These are phyloP conservation scores for Hyposmocoma kahamanoa DNA, from an alignment of 1,140 invertebrate species.

Conservation along the genomic window DNA sequence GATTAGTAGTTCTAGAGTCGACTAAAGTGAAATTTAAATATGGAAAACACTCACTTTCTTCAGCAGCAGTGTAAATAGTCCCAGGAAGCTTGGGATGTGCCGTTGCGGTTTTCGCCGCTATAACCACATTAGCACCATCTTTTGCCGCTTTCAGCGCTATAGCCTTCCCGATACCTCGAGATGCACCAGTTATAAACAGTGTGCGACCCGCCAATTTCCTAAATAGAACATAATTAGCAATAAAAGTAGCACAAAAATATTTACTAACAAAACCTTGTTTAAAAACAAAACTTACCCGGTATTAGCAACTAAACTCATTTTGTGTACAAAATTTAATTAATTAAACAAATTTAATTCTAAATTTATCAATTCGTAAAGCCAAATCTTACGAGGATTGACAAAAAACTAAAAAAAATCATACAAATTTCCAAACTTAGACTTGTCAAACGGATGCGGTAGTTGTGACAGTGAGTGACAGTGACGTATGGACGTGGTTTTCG, in stretches of 20 bases:
- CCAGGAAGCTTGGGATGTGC: slow-evolving; percentile 98
- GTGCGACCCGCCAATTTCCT: slow-evolving; percentile 94
- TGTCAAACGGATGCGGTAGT: background rate
- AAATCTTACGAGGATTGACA: background rate
- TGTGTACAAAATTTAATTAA: slow-evolving; percentile 6
- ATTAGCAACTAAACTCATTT: slow-evolving; percentile 66
- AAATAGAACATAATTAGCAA: slow-evolving; percentile 5
- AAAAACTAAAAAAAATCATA: background rate
- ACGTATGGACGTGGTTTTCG: background rate
- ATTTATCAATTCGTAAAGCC: slow-evolving; percentile 9
- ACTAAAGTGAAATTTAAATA: no score
- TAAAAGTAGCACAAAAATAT: no score
- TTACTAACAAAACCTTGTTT: slow-evolving; percentile 6
- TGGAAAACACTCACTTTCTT: slow-evolving; percentile 85
- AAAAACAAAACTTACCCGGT: slow-evolving; percentile 46
- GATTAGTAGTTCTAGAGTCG: no score
- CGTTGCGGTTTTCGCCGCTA: slow-evolving; percentile 97
- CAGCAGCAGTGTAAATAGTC: slow-evolving; percentile 96
- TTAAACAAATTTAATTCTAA: background rate
- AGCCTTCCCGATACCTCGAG: slow-evolving; percentile 96
- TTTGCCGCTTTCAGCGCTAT: slow-evolving; percentile 95
- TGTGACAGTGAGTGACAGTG: background rate
- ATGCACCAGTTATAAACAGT: slow-evolving; percentile 96
- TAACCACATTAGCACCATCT: slow-evolving; percentile 96
- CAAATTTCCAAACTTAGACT: no score